phyloP scores from a whole-genome alignment of 2,797 vertebrate genomes.

The Cynopterus sphinx region DNA sequence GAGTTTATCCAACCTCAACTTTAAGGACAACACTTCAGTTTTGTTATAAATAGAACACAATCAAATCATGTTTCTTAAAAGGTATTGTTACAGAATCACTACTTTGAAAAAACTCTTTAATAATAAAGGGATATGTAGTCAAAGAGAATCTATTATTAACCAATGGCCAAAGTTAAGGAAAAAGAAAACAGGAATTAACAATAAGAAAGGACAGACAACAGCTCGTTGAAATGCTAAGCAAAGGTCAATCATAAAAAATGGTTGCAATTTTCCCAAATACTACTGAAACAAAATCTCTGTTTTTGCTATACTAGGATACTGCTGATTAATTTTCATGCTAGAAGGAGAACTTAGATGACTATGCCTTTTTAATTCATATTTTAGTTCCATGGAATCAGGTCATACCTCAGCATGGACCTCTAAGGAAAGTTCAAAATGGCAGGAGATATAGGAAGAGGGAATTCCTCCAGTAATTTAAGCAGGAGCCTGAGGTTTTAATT shows the following conservation, averaged over 20 bases:
- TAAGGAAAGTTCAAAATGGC: constrained; percentile 60
- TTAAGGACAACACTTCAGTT: not conserved
- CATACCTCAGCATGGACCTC: not conserved
- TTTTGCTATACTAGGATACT: not conserved
- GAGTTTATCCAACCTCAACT: not conserved
- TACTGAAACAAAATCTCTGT: constrained; percentile 25
- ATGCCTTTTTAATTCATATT: constrained; percentile 51
- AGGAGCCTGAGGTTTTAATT: constrained; percentile 58
- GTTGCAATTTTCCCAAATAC: constrained; percentile 23
- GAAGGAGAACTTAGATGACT: not conserved
- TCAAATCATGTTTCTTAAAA: not conserved
- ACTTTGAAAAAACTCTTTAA: not conserved
- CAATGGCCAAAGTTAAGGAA: constrained; percentile 18
- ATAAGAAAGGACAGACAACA: not conserved
- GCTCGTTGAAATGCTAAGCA: constrained; percentile 24
- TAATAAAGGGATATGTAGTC: not conserved
- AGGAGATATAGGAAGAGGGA: not conserved
- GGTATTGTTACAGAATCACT: not conserved
- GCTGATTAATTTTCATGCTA: constrained; percentile 54
- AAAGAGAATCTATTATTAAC: constrained; percentile 34
- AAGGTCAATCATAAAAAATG: constrained; percentile 41
- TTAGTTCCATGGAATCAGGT: constrained; percentile 52
- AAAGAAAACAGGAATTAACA: constrained; percentile 18
- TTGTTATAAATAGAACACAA: not conserved
- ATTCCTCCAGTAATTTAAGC: constrained; percentile 57